Evolutionary conservation across 2,113 vertebrate genomes (phyloP).

Genomic region (Nerophis ophidion): DNA sequence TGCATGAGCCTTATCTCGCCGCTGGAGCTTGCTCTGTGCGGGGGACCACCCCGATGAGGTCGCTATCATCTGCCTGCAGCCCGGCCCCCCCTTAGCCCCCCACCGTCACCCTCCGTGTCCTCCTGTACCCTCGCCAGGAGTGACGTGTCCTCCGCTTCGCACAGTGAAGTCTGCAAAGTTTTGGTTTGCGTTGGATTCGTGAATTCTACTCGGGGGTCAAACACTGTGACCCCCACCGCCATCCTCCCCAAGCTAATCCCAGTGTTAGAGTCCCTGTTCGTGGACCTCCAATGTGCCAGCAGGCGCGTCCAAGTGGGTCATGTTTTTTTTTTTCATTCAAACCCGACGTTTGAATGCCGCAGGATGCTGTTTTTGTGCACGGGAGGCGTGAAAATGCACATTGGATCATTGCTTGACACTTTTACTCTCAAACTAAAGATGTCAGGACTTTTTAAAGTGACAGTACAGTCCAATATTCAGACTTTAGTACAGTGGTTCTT

Average conservation of each 20-base stretch:
- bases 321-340: too few species aligned
- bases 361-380: too few species aligned
- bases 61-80: slow-evolving; percentile 74
- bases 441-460: too few species aligned
- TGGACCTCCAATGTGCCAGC: too few species aligned
- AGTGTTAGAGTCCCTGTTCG: neutral
- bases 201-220: slow-evolving; percentile 81
- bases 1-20: slow-evolving; percentile 77
- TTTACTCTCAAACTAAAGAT: too few species aligned
- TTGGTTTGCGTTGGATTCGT: slow-evolving; percentile 82
- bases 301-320: neutral
- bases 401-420: too few species aligned
- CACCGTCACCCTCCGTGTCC: slow-evolving; percentile 44
- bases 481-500: too few species aligned
- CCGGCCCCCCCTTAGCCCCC: slow-evolving; percentile 50
- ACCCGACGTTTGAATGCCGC: too few species aligned
- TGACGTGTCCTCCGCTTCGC: neutral
- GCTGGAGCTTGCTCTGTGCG: slow-evolving; percentile 58
- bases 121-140: slow-evolving; percentile 41
- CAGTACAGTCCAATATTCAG: too few species aligned
- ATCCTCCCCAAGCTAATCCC: neutral
- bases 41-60: slow-evolving; percentile 68
- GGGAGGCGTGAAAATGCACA: too few species aligned
- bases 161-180: neutral
- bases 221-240: slow-evolving; percentile 72